Evolutionary conservation across 1,140 invertebrate genomes (phyloP).

Genomic region (Diploscapter pachys): DNA sequence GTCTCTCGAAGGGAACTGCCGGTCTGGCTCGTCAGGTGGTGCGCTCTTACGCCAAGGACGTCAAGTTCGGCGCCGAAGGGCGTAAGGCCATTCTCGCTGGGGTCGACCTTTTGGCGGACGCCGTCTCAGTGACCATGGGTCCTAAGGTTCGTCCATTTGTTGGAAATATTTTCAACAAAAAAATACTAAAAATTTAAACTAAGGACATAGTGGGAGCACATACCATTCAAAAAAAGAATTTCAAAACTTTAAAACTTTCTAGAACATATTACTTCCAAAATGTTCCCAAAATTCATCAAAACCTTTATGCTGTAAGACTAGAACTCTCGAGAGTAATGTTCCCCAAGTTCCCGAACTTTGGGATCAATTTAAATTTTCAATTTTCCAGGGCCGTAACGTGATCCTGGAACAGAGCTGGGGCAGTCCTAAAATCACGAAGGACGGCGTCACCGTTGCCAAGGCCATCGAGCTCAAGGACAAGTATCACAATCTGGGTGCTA

Average conservation of each 20-base stretch:
- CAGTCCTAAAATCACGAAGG: slow-evolving; percentile 98
- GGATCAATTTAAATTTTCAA: neutral
- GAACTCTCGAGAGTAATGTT: no score
- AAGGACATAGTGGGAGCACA: no score
- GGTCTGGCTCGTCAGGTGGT: slow-evolving; percentile 22
- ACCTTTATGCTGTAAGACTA: no score
- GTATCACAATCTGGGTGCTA: slow-evolving; percentile 98
- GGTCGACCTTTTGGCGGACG: slow-evolving; percentile 93
- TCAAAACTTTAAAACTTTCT: no score
- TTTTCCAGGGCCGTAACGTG: slow-evolving; percentile 83
- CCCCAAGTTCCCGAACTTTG: no score
- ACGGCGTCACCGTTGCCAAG: slow-evolving; percentile 98
- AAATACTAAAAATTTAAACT: no score
- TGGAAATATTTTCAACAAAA: no score
- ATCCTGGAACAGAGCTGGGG: slow-evolving; percentile 99
- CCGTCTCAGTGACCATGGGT: slow-evolving; percentile 98
- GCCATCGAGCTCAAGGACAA: slow-evolving; percentile 96
- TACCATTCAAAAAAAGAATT: no score
- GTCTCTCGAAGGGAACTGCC: neutral
- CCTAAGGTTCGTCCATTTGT: slow-evolving; percentile 72
- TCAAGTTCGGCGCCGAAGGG: slow-evolving; percentile 94
- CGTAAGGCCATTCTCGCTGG: slow-evolving; percentile 93
- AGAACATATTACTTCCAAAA: no score
- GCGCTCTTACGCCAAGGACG: slow-evolving; percentile 78
- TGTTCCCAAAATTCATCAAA: no score